Percentiles rank a stretch among this genome's conserved stretches.
Evolutionary conservation across 2,797 vertebrate species (phyloP).

Genomic region (Sebastes cheni): DNA sequence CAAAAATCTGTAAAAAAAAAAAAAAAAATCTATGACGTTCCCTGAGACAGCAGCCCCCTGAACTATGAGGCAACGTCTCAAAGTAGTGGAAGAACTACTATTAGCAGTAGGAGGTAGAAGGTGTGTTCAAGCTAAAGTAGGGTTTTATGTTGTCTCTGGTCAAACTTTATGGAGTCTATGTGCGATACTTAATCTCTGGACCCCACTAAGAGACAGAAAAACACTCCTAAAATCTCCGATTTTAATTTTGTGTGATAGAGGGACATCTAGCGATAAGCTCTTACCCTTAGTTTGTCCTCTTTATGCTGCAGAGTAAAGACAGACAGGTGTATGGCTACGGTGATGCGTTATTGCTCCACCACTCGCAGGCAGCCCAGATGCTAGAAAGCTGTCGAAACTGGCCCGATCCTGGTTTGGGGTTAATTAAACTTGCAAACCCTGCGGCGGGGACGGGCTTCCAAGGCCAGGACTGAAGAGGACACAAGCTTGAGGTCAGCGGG

Average conservation of each 20-base stretch:
- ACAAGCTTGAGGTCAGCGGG: constrained; percentile 71
- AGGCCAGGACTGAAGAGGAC: constrained; percentile 70
- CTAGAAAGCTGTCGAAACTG: constrained; percentile 67
- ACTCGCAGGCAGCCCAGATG: constrained; percentile 71
- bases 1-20: background rate
- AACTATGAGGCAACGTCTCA: background rate
- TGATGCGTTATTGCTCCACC: constrained; percentile 37
- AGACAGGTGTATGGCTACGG: constrained; percentile 33
- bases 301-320: constrained; percentile 2
- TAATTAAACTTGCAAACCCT: constrained; percentile 83
- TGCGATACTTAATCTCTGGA: background rate
- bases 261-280: constrained; percentile 17
- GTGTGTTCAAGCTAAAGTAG: background rate
- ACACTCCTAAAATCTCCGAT: background rate
- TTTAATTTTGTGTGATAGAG: background rate
- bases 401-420: constrained; percentile 70
- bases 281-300: constrained; percentile 34
- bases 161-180: background rate
- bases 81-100: background rate
- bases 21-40: no score
- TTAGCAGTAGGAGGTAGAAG: background rate
- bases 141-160: background rate
- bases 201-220: background rate
- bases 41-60: no score
- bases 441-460: constrained; percentile 52